Conservation (phyloP, 2,888 invertebrate genomes). For the Tipula lateralis region DNA sequence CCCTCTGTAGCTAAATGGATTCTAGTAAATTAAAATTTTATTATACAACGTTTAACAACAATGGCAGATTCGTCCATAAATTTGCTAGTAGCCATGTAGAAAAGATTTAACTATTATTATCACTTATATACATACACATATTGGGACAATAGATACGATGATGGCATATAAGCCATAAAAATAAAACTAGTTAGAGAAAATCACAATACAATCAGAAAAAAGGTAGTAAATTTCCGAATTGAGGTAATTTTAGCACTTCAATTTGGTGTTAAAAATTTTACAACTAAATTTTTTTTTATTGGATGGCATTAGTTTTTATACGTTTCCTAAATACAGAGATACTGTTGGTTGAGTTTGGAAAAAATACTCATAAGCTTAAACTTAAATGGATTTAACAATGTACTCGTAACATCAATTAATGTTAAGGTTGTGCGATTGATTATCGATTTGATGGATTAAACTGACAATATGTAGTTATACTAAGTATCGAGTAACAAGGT, state of each 20-base stretch:
- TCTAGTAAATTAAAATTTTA: not conserved
- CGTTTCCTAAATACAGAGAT: not conserved
- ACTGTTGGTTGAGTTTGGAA: not conserved
- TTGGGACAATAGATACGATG: not conserved
- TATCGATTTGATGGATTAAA: too few relatives aligned
- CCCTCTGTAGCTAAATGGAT: not conserved
- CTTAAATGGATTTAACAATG: too few relatives aligned
- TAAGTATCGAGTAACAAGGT: too few relatives aligned
- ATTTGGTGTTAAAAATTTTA: not conserved
- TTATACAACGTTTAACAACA: not conserved
- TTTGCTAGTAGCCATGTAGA: not conserved
- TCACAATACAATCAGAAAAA: not conserved
- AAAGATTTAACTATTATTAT: not conserved
- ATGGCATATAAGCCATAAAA: not conserved
- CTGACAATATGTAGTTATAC: too few relatives aligned
- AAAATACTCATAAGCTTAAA: too few relatives aligned
- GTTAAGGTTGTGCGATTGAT: too few relatives aligned
- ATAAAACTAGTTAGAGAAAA: not conserved
- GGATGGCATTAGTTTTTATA: not conserved
- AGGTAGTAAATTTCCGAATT: not conserved
- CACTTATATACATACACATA: not conserved
- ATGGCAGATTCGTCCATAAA: not conserved
- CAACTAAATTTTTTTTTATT: not conserved
- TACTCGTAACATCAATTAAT: too few relatives aligned
- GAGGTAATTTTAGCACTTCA: not conserved